These are phyloP conservation scores for Theretra japonica DNA, from an alignment of 2,888 invertebrate genomes.

Conservation along the genomic window DNA sequence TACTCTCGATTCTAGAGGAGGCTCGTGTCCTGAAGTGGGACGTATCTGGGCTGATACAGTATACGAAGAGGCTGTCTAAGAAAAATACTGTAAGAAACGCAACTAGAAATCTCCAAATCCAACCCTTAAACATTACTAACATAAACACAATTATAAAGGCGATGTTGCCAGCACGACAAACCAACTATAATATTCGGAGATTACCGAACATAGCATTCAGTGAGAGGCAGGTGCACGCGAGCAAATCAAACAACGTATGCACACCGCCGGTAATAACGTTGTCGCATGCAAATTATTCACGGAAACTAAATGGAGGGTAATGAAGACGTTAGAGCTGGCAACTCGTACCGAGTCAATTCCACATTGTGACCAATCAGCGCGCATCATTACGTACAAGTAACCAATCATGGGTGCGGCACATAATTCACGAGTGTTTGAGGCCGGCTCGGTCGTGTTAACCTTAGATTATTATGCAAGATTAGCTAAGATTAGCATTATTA, in stretches of 20 bases:
- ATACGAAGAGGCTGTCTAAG: no score
- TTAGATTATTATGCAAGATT: slow-evolving; percentile 2
- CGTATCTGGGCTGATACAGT: no score
- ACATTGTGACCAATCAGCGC: slow-evolving; percentile 40
- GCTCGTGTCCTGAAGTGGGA: no score
- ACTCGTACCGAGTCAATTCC: slow-evolving; percentile 30
- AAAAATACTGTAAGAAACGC: no score
- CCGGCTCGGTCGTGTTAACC: neutral
- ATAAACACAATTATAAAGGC: neutral
- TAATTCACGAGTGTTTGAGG: slow-evolving; percentile 24
- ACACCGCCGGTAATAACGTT: slow-evolving; percentile 44
- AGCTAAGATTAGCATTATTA: slow-evolving; percentile 16
- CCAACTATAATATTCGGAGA: slow-evolving; percentile 23
- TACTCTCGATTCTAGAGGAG: no score
- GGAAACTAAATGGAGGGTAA: slow-evolving; percentile 53
- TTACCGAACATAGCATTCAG: slow-evolving; percentile 21
- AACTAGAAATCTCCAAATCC: neutral
- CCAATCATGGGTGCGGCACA: slow-evolving; percentile 35
- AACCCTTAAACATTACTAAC: neutral
- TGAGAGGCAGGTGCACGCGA: slow-evolving; percentile 38
- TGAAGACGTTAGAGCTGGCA: slow-evolving; percentile 44
- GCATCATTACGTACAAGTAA: slow-evolving; percentile 31
- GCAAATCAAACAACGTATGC: slow-evolving; percentile 48
- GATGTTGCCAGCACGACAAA: neutral
- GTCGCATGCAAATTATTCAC: slow-evolving; percentile 58